A percentile compares a stretch with the other conserved stretches of the same genome.
Evolutionary conservation across 2,797 vertebrate genomes (phyloP).

Genomic region (Hoplostethus atlanticus): DNA sequence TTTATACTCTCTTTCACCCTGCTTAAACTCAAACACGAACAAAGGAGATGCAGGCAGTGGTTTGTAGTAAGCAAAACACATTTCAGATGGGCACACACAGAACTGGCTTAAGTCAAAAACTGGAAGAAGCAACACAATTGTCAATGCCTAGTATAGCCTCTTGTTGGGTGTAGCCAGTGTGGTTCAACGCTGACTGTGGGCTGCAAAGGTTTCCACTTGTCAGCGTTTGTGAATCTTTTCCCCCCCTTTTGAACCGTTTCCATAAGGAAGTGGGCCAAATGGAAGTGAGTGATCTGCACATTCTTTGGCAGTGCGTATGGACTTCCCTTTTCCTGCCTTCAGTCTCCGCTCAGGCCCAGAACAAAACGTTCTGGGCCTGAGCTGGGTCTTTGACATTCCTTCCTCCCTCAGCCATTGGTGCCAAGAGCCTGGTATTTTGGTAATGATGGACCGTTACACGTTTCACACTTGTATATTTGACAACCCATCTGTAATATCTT

Average conservation of each 20-base stretch:
- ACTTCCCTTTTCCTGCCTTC: conserved; percentile 65
- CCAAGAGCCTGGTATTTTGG: neutral
- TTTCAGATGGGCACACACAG: no score
- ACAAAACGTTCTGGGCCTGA: conserved; percentile 10
- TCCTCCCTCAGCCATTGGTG: conserved; percentile 24
- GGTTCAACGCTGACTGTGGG: neutral
- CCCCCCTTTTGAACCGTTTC: conserved; percentile 18
- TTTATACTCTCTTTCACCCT: conserved; percentile 1
- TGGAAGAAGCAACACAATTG: neutral
- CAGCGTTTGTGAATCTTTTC: conserved; percentile 11
- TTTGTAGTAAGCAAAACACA: neutral
- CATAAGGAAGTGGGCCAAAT: conserved; percentile 61
- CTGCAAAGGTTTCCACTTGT: neutral
- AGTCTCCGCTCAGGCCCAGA: conserved; percentile 13
- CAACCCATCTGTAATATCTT: no score
- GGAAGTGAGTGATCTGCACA: conserved; percentile 30
- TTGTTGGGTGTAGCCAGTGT: neutral
- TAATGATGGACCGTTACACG: neutral
- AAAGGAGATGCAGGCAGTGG: neutral
- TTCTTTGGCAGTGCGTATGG: conserved; percentile 42
- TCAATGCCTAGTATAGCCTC: neutral
- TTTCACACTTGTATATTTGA: neutral
- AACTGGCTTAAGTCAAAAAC: no score
- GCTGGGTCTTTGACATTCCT: conserved; percentile 37
- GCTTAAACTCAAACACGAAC: neutral